Percentiles rank a stretch among this genome's conserved stretches.
Conservation (phyloP, 2,888 invertebrate species). For the Choreutis nemorana region DNA sequence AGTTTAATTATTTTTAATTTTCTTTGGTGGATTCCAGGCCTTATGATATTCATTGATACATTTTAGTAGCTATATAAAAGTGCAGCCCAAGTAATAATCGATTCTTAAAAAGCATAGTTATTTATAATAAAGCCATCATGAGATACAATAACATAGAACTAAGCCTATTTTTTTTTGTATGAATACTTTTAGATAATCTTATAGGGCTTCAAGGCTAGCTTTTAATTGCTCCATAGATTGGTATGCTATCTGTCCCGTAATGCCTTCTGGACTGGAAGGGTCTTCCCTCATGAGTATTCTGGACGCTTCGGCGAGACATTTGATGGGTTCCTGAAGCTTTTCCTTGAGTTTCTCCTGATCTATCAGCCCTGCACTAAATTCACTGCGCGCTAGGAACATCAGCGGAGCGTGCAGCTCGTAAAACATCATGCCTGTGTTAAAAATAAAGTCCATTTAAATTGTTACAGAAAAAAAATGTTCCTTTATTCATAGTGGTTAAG, state of each 20-base stretch:
- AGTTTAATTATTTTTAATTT: too few relatives aligned
- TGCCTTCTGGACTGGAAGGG: conserved; percentile 69
- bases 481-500: not conserved
- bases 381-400: conserved; percentile 73
- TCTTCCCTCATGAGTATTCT: conserved; percentile 75
- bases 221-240: conserved; percentile 54
- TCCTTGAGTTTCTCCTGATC: conserved; percentile 67
- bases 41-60: too few relatives aligned
- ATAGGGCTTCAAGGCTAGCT: conserved; percentile 40
- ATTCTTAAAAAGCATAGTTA: too few relatives aligned
- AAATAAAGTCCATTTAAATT: not conserved
- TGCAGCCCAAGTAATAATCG: too few relatives aligned
- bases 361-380: conserved; percentile 67
- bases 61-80: too few relatives aligned
- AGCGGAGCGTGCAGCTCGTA: conserved; percentile 85
- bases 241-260: conserved; percentile 67
- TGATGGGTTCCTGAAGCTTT: conserved; percentile 70
- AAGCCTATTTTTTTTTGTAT: too few relatives aligned
- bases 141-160: too few relatives aligned
- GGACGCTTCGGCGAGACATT: conserved; percentile 70
- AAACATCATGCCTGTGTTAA: conserved; percentile 77
- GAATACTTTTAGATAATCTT: too few relatives aligned
- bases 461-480: not conserved
- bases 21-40: too few relatives aligned
- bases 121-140: too few relatives aligned